Conservation (phyloP, 2,113 vertebrate genomes). For the Dasyornis broadbenti region DNA sequence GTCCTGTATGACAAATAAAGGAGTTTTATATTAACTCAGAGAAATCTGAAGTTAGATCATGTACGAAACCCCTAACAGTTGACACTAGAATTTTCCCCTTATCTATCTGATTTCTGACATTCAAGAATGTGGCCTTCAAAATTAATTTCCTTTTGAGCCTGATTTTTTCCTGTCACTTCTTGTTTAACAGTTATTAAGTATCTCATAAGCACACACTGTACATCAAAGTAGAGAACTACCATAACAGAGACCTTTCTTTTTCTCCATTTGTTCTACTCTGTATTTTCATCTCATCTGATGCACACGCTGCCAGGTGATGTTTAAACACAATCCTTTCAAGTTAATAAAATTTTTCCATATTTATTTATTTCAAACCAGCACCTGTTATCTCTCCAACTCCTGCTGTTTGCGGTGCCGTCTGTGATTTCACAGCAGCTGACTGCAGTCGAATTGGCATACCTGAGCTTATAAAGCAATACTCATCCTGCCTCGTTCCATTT, state of each 20-base stretch:
- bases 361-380: not conserved
- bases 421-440: not conserved
- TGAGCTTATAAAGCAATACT: not conserved
- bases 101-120: slow-evolving; percentile 21
- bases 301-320: not conserved
- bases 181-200: slow-evolving; percentile 27
- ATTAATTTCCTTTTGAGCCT: slow-evolving; percentile 40
- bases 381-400: not conserved
- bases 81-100: not conserved
- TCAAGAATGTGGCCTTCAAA: slow-evolving; percentile 30
- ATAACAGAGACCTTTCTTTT: not conserved
- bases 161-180: not conserved
- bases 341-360: not conserved
- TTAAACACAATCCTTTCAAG: not conserved
- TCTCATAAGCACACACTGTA: not conserved
- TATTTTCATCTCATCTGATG: not conserved
- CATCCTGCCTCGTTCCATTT: not conserved
- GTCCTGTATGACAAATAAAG: not conserved
- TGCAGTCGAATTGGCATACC: not conserved
- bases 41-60: not conserved
- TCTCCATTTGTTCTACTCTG: not conserved
- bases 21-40: not conserved
- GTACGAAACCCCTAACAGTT: not conserved
- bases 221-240: not conserved
- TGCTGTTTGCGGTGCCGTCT: not conserved